These are phyloP conservation scores for Zaprionus gabonicus DNA, from an alignment of 1,140 invertebrate species.

Conservation along the genomic window DNA sequence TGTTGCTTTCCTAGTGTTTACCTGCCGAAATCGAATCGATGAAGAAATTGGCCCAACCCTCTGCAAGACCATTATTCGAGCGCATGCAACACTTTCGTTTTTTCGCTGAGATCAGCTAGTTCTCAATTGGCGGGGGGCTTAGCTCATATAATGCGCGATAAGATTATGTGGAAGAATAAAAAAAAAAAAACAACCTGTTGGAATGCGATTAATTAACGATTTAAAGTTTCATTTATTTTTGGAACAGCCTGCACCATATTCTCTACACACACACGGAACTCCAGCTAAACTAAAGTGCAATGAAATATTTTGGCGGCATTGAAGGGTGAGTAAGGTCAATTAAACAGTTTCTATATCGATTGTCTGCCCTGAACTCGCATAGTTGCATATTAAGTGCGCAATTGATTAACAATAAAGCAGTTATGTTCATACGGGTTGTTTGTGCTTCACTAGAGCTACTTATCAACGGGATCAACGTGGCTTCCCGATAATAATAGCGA, in stretches of 20 bases:
- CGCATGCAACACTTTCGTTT: slow-evolving; percentile 36
- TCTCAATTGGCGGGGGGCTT: slow-evolving; percentile 8
- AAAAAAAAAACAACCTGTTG: slow-evolving; percentile 21
- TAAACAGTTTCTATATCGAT: slow-evolving; percentile 13
- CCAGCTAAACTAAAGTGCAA: slow-evolving; percentile 22
- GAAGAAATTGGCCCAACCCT: slow-evolving; percentile 10
- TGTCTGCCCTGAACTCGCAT: slow-evolving; percentile 24
- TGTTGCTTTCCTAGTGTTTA: slow-evolving; percentile 3
- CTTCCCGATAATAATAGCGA: background rate
- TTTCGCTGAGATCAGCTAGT: slow-evolving; percentile 46
- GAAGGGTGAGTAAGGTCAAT: slow-evolving; percentile 67
- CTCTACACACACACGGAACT: slow-evolving; percentile 1
- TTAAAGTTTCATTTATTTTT: background rate
- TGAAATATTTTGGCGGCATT: slow-evolving; percentile 74
- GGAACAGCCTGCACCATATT: slow-evolving; percentile 3
- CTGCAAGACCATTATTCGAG: slow-evolving; percentile 31
- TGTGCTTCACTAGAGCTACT: slow-evolving; percentile 11
- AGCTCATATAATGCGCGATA: slow-evolving; percentile 52
- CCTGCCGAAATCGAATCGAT: background rate
- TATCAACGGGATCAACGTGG: slow-evolving; percentile 25
- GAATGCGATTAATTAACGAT: background rate
- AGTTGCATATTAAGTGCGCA: slow-evolving; percentile 30
- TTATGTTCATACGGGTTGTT: slow-evolving; percentile 17
- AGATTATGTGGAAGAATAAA: slow-evolving; percentile 53
- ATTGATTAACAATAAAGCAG: slow-evolving; percentile 32